Base-by-base conservation (phyloP, 2,113 vertebrate genomes). In the Alexandromys fortis region DNA sequence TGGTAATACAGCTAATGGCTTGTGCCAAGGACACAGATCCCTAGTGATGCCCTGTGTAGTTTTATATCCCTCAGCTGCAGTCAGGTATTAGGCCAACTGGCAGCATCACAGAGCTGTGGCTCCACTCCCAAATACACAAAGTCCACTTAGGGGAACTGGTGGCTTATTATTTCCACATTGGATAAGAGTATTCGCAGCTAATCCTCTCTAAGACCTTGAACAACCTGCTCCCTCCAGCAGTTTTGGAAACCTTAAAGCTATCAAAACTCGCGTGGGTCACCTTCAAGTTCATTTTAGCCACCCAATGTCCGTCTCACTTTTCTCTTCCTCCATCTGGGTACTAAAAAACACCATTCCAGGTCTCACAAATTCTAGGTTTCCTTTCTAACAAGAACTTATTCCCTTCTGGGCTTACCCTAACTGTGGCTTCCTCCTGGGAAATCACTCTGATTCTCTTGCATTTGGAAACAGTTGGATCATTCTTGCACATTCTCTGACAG, bases 151-250 rank as follows among this genome's bases (percentile, higher is more conserved):
- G 58, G 28, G 33, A 95, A 93, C n/a, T 17, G 78, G 79, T 49
- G 92, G 61, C 49, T 93, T 94, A 83, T 86, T 77, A 77, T 86
- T 92, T 87, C 91, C 68, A 93, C 58, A 65, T 88, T 96, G 77
- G 91, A 87, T 94, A 67, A 89, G 91, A 95, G 42, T 70, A 38
- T 35, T 3, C 55, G 90, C 4, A 72, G n/a, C 33, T 91, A 89
- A 83, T 87, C 28, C 16, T 90, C 65, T 83, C 35, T 52, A 70
- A 90, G 93, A 90, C 7, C 14, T 79, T 47, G 16, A 94, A 61
- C 75, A 79, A 83, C 16, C 30, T 45, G 55, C 52, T 94, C 35
- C 72, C 4, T 86, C 55, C 12, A 68, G 55, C 9, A 26, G 13
- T 89, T 85, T 14, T 35, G 12, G 83, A 93, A 96, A 76, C 7